Conservation (phyloP, 2,797 vertebrate genomes). For the Hippopotamyrus pictus region DNA sequence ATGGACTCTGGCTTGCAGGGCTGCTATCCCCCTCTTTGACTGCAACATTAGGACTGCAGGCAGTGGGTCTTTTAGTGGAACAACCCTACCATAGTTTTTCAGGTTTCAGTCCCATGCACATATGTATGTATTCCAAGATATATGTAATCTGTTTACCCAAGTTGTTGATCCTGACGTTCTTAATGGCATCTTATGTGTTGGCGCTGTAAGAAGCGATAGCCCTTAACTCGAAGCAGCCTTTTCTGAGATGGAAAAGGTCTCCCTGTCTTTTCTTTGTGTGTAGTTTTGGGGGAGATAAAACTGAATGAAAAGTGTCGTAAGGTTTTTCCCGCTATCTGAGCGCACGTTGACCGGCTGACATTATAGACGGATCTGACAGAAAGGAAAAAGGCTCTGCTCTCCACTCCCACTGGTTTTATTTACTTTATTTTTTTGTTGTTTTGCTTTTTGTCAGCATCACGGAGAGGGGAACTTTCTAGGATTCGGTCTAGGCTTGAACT, state of each 20-base stretch:
- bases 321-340: not conserved
- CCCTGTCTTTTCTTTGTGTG: slow-evolving; percentile 12
- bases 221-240: not conserved
- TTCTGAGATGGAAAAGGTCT: not conserved
- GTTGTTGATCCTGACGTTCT: not conserved
- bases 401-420: not conserved
- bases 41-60: not conserved
- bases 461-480: not conserved
- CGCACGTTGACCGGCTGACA: not conserved
- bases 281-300: slow-evolving; percentile 1
- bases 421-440: not conserved
- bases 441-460: not conserved
- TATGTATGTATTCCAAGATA: not conserved
- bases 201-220: not conserved
- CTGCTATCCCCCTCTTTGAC: not conserved
- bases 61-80: not conserved
- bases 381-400: not conserved
- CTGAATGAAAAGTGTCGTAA: not conserved
- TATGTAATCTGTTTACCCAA: not conserved
- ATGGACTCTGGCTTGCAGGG: slow-evolving; percentile 24
- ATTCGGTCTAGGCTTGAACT: slow-evolving; percentile 30
- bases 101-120: not conserved
- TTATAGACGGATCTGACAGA: not conserved
- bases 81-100: not conserved
- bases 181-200: not conserved